phyloP scores from a whole-genome alignment of 1,140 invertebrate genomes.

The Notospermus geniculatus region DNA sequence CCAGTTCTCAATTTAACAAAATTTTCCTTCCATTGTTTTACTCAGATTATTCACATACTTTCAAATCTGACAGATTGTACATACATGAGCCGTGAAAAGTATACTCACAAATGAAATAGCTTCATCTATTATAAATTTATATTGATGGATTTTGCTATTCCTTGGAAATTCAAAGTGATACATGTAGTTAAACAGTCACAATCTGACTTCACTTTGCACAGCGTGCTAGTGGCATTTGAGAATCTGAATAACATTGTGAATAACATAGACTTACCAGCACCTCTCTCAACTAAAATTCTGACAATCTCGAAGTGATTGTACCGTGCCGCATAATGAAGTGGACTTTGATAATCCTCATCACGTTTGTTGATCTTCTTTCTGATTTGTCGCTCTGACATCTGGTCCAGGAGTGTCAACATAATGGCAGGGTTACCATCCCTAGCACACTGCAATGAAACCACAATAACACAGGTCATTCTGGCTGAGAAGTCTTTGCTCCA shows the following conservation, averaged over 20 bases:
- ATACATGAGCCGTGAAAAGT: too few relatives aligned
- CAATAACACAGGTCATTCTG: too few relatives aligned
- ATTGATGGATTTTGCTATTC: too few relatives aligned
- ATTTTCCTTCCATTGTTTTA: too few relatives aligned
- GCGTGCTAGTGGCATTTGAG: neutral
- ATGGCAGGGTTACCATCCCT: slow-evolving; percentile 42
- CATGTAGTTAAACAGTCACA: too few relatives aligned
- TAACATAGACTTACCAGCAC: slow-evolving; percentile 41
- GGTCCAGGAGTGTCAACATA: slow-evolving; percentile 30
- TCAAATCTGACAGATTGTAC: too few relatives aligned
- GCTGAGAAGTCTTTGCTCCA: too few relatives aligned
- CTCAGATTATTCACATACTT: too few relatives aligned
- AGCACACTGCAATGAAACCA: slow-evolving; percentile 34
- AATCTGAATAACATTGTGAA: neutral
- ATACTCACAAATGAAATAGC: too few relatives aligned
- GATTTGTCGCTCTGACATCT: slow-evolving; percentile 25
- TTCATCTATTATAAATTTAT: too few relatives aligned
- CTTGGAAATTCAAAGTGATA: too few relatives aligned
- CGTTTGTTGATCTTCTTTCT: slow-evolving; percentile 49
- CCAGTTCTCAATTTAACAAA: too few relatives aligned
- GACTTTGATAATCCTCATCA: slow-evolving; percentile 51
- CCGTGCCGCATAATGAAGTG: slow-evolving; percentile 57
- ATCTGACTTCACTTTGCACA: neutral
- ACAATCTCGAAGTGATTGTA: slow-evolving; percentile 53
- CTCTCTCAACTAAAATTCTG: slow-evolving; percentile 48